These are phyloP conservation scores for Chymomyza costata DNA, from an alignment of 1,140 invertebrate genomes.

Conservation along the genomic window DNA sequence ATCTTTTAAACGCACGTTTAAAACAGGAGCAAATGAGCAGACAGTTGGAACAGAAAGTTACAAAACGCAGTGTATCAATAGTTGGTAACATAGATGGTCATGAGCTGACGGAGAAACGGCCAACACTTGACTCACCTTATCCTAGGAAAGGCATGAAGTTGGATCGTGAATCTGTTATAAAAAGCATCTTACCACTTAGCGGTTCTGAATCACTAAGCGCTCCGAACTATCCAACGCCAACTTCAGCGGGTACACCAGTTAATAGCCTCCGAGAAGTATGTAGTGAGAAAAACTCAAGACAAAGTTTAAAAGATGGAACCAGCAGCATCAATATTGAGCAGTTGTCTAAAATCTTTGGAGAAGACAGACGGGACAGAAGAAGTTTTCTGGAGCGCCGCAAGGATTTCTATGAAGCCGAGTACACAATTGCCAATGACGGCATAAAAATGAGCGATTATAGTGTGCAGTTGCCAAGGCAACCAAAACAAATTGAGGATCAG, in stretches of 20 bases:
- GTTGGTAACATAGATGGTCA: not conserved
- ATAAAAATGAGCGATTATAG: slow-evolving; percentile 26
- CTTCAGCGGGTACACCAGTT: no score
- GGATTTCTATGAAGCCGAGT: slow-evolving; percentile 31
- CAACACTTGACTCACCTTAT: slow-evolving; percentile 28
- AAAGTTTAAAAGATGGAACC: no score
- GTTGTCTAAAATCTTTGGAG: not conserved
- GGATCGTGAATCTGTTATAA: slow-evolving; percentile 2
- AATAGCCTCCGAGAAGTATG: no score
- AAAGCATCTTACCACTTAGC: no score
- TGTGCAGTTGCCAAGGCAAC: slow-evolving; percentile 15
- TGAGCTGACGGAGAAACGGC: not conserved
- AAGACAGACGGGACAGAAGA: not conserved
- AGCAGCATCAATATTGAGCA: no score
- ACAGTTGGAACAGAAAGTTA: not conserved
- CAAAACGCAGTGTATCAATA: not conserved
- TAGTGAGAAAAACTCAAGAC: no score
- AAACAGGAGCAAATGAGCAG: not conserved
- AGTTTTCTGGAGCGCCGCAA: slow-evolving; percentile 27
- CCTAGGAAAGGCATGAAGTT: slow-evolving; percentile 16
- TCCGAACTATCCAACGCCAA: no score
- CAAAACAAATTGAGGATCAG: not conserved
- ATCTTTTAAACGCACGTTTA: slow-evolving; percentile 20
- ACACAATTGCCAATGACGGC: slow-evolving; percentile 38
- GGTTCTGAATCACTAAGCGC: no score